Evolutionary conservation across 1,140 invertebrate genomes (phyloP).

Genomic region (Penaeus vannamei): DNA sequence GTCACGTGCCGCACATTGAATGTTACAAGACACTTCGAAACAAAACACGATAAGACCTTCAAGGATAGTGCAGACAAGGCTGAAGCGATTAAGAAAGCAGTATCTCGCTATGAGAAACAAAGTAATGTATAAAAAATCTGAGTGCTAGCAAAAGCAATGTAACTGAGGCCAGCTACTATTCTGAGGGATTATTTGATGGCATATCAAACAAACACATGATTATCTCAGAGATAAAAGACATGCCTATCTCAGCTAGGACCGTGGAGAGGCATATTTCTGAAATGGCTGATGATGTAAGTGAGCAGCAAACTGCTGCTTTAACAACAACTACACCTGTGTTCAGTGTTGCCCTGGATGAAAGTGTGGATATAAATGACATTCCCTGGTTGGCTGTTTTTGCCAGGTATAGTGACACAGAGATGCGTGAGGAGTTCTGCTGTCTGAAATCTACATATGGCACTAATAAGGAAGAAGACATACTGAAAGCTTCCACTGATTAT

Average conservation of each 20-base stretch:
- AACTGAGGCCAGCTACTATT: background rate
- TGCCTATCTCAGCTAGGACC: too few relatives aligned
- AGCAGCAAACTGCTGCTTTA: constrained; percentile 32
- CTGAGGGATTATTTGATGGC: background rate
- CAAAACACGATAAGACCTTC: background rate
- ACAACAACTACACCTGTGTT: constrained; percentile 1
- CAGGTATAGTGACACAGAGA: constrained; percentile 21
- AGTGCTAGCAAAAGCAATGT: background rate
- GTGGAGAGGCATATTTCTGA: constrained; percentile 19
- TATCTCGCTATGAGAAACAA: constrained; percentile 23
- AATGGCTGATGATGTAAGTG: constrained; percentile 30
- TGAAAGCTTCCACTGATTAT: constrained; percentile 5
- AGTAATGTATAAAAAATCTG: constrained; percentile 27
- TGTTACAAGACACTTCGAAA: too few relatives aligned
- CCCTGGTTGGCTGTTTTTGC: background rate
- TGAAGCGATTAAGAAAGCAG: constrained; percentile 43
- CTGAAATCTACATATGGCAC: constrained; percentile 5
- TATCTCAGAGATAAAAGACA: too few relatives aligned
- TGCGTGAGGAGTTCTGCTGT: background rate
- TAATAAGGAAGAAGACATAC: constrained; percentile 17
- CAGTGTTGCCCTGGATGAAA: too few relatives aligned
- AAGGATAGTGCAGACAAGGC: constrained; percentile 24
- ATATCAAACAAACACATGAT: too few relatives aligned
- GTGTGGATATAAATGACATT: constrained; percentile 30
- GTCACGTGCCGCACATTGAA: too few relatives aligned